These are phyloP conservation scores for Anodontia alba DNA, from an alignment of 2,888 invertebrate genomes.

Conservation along the genomic window DNA sequence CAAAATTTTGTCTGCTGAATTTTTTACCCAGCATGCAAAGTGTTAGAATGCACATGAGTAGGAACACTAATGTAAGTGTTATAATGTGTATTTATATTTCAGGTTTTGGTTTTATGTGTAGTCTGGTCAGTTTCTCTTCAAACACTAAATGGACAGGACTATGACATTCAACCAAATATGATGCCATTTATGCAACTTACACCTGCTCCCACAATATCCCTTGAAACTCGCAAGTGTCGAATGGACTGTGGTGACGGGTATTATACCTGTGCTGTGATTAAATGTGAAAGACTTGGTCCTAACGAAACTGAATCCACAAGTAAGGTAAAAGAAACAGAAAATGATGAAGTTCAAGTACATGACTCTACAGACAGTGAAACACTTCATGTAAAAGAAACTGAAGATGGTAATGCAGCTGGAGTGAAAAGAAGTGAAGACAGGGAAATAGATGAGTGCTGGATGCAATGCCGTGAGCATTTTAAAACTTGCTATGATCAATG, in stretches of 20 bases:
- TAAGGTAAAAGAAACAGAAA: background rate
- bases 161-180: too few relatives aligned
- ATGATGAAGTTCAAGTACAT: background rate
- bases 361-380: background rate
- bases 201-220: background rate
- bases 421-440: background rate
- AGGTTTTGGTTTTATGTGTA: too few relatives aligned
- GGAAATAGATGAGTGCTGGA: background rate
- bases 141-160: too few relatives aligned
- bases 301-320: background rate
- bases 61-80: too few relatives aligned
- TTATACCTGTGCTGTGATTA: constrained; percentile 20
- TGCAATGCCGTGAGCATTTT: background rate
- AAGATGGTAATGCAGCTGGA: too few relatives aligned
- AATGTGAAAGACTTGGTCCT: background rate
- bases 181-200: too few relatives aligned
- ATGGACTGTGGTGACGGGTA: constrained; percentile 17
- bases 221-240: background rate
- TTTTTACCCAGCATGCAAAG: too few relatives aligned
- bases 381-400: background rate
- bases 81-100: too few relatives aligned
- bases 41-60: too few relatives aligned
- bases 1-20: too few relatives aligned
- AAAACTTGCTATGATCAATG: background rate
- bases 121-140: too few relatives aligned